Evolutionary conservation across 2,888 invertebrate genomes (phyloP).

Genomic region (Theretra japonica): DNA sequence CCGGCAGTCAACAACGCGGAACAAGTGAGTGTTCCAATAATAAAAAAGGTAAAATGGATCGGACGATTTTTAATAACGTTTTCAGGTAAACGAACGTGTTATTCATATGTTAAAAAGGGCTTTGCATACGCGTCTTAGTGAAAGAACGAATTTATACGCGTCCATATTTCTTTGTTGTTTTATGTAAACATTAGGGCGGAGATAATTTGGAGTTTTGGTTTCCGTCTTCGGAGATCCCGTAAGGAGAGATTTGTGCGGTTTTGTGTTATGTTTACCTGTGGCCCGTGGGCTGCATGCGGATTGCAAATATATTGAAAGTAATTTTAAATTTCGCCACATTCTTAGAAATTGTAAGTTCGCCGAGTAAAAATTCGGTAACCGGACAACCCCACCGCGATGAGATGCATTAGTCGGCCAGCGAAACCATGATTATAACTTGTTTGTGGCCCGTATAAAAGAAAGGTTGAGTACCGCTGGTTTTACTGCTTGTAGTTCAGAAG

Average conservation of each 20-base stretch:
- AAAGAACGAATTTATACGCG: background rate
- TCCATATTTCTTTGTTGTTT: constrained; percentile 19
- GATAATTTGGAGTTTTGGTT: constrained; percentile 16
- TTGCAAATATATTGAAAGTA: too few relatives aligned
- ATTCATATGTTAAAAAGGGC: constrained; percentile 69
- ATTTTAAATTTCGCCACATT: too few relatives aligned
- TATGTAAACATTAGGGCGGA: constrained; percentile 3
- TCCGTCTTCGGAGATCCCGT: background rate
- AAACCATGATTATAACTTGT: too few relatives aligned
- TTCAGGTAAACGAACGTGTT: constrained; percentile 70
- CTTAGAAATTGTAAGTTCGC: too few relatives aligned
- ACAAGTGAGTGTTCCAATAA: constrained; percentile 76
- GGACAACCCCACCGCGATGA: too few relatives aligned
- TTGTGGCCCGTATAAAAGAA: too few relatives aligned
- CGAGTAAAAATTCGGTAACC: too few relatives aligned
- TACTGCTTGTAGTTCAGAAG: too few relatives aligned
- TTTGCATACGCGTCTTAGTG: constrained; percentile 53
- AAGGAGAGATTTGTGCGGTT: background rate
- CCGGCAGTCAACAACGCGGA: constrained; percentile 72
- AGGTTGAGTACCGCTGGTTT: too few relatives aligned
- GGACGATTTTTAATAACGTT: constrained; percentile 74
- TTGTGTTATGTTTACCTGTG: too few relatives aligned
- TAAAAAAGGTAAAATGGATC: constrained; percentile 72
- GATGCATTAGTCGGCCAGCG: too few relatives aligned
- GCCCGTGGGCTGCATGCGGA: too few relatives aligned